Evolutionary conservation across 2,888 invertebrate genomes (phyloP).

Genomic region (Charanyca ferruginea): DNA sequence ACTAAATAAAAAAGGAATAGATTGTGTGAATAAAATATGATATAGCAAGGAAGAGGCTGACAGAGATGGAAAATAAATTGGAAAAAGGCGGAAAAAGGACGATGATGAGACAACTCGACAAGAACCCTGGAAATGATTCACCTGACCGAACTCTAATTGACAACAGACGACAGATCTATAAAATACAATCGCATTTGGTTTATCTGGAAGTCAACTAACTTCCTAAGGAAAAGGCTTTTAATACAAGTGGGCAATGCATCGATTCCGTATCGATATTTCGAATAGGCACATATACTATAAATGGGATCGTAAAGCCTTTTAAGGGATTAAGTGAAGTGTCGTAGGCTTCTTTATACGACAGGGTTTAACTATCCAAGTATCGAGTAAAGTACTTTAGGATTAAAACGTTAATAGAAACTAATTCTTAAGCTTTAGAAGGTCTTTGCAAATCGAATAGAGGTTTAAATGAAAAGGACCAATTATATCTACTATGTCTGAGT

Average conservation of each 20-base stretch:
- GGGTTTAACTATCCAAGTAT: constrained; percentile 26
- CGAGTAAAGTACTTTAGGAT: constrained; percentile 26
- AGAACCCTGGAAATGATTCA: constrained; percentile 15
- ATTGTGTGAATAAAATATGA: neutral
- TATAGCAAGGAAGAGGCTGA: neutral
- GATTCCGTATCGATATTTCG: constrained; percentile 47
- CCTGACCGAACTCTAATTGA: constrained; percentile 17
- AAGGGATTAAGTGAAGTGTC: constrained; percentile 52
- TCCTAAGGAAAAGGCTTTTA: constrained; percentile 17
- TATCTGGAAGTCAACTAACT: constrained; percentile 30
- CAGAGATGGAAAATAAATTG: constrained; percentile 9
- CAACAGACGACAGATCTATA: constrained; percentile 24
- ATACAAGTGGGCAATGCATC: constrained; percentile 42
- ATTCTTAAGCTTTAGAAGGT: constrained; percentile 2
- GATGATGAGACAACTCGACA: constrained; percentile 1
- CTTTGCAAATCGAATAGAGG: constrained; percentile 6
- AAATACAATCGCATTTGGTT: constrained; percentile 11
- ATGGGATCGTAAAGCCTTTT: constrained; percentile 56
- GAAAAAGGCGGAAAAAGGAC: neutral
- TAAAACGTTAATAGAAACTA: constrained; percentile 35
- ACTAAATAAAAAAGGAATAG: neutral
- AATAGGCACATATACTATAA: constrained; percentile 41
- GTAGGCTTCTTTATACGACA: constrained; percentile 56
- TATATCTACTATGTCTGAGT: neutral
- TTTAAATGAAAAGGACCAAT: constrained; percentile 16